Evolutionary conservation across 2,113 vertebrate species (phyloP), one percentile per base, ranked within the genome.

Genomic region (Larimichthys polyactis): DNA sequence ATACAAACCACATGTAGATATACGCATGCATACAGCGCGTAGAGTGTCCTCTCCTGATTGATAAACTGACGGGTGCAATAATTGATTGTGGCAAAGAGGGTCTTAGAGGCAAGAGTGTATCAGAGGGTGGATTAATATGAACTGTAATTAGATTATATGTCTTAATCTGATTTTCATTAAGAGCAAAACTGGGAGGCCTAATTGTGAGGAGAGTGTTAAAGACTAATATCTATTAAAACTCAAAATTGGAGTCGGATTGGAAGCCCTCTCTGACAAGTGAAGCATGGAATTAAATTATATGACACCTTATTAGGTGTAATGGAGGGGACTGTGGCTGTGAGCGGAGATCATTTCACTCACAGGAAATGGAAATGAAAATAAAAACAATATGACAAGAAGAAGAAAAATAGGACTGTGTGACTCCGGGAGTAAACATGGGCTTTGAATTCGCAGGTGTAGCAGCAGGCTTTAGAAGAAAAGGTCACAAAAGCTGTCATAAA

Each of bases 81-180:
- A 92, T n/a, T 65, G 93, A 91, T 64, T 78, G 75, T 82, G 89
- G 89, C 92, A 87, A 87, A 74, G 83, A 86, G 89, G 73, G 81
- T 83, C 75, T 88, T 78, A 91, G 89, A 90, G 89, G 89, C 83
- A 90, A 90, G 85, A 87, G 77, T 83, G 90, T 88, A 91, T 89
- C 84, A 92, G 90, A 91, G 89, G 86, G 88, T 86, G 93, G 92
- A 95, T 95, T 95, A 95, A 96, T 94, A 94, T 92, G 81, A 94
- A 93, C 89, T 92, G 93, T 96, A 96, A 95, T 96, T 95, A 95
- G 94, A 95, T 96, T 96, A 95, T 95, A 94, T 84, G 90, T 93
- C 93, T 95, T 95, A 95, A 96, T 96, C 94, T 94, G 94, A 95
- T 96, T 96, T 96, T 95, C 95, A 95, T 96, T 96, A 95, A 93